Evolutionary conservation across 2,888 invertebrate species (phyloP), one percentile per base, ranked within the genome.

Genomic region (Trisateles emortualis): DNA sequence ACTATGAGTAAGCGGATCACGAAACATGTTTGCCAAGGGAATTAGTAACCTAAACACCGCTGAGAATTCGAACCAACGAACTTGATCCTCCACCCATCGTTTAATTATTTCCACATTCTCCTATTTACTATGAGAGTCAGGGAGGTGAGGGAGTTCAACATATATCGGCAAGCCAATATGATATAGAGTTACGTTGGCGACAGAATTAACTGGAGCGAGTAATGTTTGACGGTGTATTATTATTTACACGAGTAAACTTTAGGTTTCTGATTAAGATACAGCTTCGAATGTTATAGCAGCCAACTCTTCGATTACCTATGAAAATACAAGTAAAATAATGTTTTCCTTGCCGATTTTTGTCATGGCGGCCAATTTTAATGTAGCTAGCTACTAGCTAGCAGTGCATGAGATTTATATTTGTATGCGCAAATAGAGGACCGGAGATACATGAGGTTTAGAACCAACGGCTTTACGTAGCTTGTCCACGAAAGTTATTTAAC

Each of bases 1-100:
- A 74, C 68, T 62, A 76, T 59, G 66, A 72, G 78, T 85, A 87
- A 84, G 79, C 82, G 81, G 84, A 85, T 85, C 85, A 83, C 77
- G 73, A 67, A 78, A 70, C 74, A 73, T 84, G 83, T 86, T 86
- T 86, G 78, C 82, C 67, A 73, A 81, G 76, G 75, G 81, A 78
- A 86, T 86, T 86, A 87, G 84, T 80, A 79, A 82, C 77, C 83
- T 82, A 87, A 87, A 84, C 83, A 86, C 76, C 74, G 71, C 77
- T 76, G 66, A 67, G 66, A 63, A 76, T 70, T 62, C 56, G 42
- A 65, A 69, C 84, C 82, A 83, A 44, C 49, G 39, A 64, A 54
- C 64, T 47, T 72, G 83, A 77, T 53, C 81, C 33, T 26, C 14
- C 13, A 17, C 42, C 56, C 42, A 56, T 52, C 52, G 65, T 66